Evolutionary conservation across 1,140 invertebrate genomes (phyloP), one percentile per base, ranked within the genome.

Genomic region (Brachionus paranguensis): DNA sequence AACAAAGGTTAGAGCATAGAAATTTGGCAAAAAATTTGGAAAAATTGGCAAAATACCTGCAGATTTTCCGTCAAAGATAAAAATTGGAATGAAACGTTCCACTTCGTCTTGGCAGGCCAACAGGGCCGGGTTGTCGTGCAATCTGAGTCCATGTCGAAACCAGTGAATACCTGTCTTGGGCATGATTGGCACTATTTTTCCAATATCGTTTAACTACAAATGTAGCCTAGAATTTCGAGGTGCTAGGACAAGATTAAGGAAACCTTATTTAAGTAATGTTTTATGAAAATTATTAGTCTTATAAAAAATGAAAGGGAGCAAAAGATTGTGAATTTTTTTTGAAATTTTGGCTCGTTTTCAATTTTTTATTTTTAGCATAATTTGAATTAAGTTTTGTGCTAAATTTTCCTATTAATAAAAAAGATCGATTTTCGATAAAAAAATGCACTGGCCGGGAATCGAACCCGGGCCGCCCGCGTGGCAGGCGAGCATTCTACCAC

Each of bases 121-220:
- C n/a, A 94, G 84, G 0, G 93, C 91, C 1, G 93, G 93, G 88
- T 94, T 94, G 87, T 94, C 93, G 87, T 94, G 93, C 1, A 94
- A 88, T 12, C 93, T 90, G 24, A 94, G 87, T 3, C 93, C 93
- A 88, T 94, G 93, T 0, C 93, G 90, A 86, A 93, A 94, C 93
- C 93, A 94, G 24, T 92, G 89, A n/a, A 92, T 88, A 24, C 78
- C 78, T 45, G 64, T 68, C 33, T 81, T 81, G 14, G 78, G 53
- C 78, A 81, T 81, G 41, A 43, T 74, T 47, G 41, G 17, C 45
- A 11, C 17, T 29, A 12, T 20, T 17, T 20, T 43, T 74, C 24
- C 37, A 45, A 47, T 24, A 17, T 74, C 0, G 24, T 45, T 45
- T 8, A 74, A 43, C 41, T 70, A 37, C 17, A 8, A 60, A 60